Base-by-base conservation (phyloP, 2,113 vertebrate genomes). In the Potamarius usumacintae region DNA sequence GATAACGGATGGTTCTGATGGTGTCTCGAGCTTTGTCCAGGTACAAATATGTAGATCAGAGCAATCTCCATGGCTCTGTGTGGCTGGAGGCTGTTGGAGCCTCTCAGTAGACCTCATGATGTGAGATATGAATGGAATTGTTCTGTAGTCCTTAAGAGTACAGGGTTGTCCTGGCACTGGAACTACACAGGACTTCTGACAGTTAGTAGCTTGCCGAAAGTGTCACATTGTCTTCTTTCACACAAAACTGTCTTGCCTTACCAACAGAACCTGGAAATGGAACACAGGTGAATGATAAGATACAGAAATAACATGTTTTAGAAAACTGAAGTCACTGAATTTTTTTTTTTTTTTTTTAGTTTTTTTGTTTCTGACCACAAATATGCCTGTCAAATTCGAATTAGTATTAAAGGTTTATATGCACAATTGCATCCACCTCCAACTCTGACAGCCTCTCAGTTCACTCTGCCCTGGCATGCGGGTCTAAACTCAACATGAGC, bases 211-310 rank as follows among this genome's bases (percentile, higher is more conserved):
- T 58, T 58, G 18, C 79, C 79, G 42, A 42, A 82, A 62, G 30
- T 62, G 57, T 48, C 27, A 42, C 57, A 82, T 48, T 82, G 79
- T 60, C 57, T 82, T 82, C 30, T 48, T 82, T 62, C 58, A 82
- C 79, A 78, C 76, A 55, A 78, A 52, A 82, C 79, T 62, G 78
- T 30, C 48, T 82, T 42, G 4, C 79, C 4, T 8, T 60, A 81
- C 12, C 12, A 76, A 52, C 25, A 78, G 7, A 55, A 17, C 52
- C 27, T 42, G 27, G 27, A 81, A 60, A 34, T 34, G 20, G 27
- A 60, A 34, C 17, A 34, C 55, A 20, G 55, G 55, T 34, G 10
- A 58, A 81, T 60, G 15, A 60, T 58, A 1, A 58, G 17, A 10
- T 34, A 80, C n/a, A 22, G 15, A 80, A 58, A 22, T 34, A 57